phyloP scores from a whole-genome alignment of 2,888 invertebrate genomes.

The Ctenicera cuprea region DNA sequence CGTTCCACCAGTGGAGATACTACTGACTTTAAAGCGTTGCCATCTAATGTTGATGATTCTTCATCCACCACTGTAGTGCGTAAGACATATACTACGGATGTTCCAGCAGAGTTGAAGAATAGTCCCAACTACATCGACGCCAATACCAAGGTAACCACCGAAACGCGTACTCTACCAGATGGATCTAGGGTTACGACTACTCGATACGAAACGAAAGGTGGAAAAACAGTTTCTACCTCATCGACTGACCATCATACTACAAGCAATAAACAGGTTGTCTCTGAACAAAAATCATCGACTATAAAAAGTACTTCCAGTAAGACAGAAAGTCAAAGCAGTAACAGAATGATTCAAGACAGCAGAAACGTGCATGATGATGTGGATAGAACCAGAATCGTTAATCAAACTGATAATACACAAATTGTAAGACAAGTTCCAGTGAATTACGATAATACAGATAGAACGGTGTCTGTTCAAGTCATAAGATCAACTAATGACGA shows the following conservation, averaged over 20 bases:
- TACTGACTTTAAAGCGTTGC: slow-evolving; percentile 49
- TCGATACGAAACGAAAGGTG: slow-evolving; percentile 77
- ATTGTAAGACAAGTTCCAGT: slow-evolving; percentile 32
- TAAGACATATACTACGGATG: slow-evolving; percentile 61
- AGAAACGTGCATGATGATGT: slow-evolving; percentile 13
- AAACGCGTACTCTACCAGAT: slow-evolving; percentile 80
- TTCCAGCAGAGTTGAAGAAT: slow-evolving; percentile 65
- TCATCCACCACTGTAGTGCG: slow-evolving; percentile 38
- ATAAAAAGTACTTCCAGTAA: slow-evolving; percentile 53
- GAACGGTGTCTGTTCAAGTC: neutral
- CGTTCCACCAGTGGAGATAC: slow-evolving; percentile 53
- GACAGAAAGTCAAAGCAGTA: slow-evolving; percentile 29
- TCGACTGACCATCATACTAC: slow-evolving; percentile 46
- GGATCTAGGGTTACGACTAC: slow-evolving; percentile 83
- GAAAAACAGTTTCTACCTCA: slow-evolving; percentile 46
- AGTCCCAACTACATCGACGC: slow-evolving; percentile 73
- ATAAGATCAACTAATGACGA: slow-evolving; percentile 35
- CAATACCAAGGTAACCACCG: slow-evolving; percentile 80
- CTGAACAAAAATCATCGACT: slow-evolving; percentile 53
- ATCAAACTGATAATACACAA: slow-evolving; percentile 34
- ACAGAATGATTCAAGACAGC: slow-evolving; percentile 33
- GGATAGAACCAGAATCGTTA: slow-evolving; percentile 36
- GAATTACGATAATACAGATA: neutral
- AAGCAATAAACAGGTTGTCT: slow-evolving; percentile 41
- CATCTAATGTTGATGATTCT: slow-evolving; percentile 30